Evolutionary conservation across 2,888 invertebrate species (phyloP), one percentile per base, ranked within the genome.

Genomic region (Spilosoma lubricipeda): DNA sequence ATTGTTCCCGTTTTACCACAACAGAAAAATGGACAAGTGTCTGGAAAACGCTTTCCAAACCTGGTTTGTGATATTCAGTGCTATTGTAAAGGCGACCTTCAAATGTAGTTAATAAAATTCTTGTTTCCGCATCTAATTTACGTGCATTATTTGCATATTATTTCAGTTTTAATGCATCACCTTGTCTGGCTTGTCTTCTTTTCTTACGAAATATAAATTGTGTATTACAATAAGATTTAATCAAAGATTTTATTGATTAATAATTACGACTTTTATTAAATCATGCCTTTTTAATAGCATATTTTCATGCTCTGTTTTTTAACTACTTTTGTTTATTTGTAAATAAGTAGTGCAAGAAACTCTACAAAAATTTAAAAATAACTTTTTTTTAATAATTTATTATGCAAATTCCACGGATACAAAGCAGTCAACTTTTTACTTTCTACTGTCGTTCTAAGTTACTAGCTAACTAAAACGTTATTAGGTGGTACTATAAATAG

Each of bases 1-100:
- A 7, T 95, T 97, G 79, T 97, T 97, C n/a, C 96, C 97, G 68
- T 96, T 97, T 86, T 97, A 97, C 86, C 91, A 92, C 18, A 94
- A 96, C 76, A 91, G 97, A 84, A 81, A 83, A 52, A 90, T 95
- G 36, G 90, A 95, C 45, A 95, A 96, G 66, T 83, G 80, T 39
- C 76, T 93, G 75, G 86, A 90, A 81, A 77, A 78, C 69, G 93
- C 92, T 18, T 84, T 92, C 64, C 81, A 90, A 65, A 92, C 91
- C 52, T 93, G 93, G 93, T 93, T 75, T 85, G 91, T 96, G 69
- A 68, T 20, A 30, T 72, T 71, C 30, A 71, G 67, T 71, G 48
- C n/a, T n/a, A 20, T 30, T 52, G 11, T 48, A 9, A 33, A 68
- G 5, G 18, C 7, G 30, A 30, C 30, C 63, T 63, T 63, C 30